Evolutionary conservation across 2,113 vertebrate genomes (phyloP).

Genomic region (Narcine bancroftii): DNA sequence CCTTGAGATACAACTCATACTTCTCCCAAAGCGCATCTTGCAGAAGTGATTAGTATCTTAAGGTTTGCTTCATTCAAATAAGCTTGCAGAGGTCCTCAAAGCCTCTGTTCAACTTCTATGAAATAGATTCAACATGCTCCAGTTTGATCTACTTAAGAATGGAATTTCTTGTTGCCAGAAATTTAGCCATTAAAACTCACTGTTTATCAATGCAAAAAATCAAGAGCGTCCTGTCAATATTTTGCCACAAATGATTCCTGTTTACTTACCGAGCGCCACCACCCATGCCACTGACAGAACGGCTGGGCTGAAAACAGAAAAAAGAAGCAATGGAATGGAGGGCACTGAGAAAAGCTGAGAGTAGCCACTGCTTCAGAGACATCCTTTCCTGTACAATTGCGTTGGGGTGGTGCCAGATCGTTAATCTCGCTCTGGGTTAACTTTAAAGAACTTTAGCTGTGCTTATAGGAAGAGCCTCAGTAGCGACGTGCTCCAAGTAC

Average conservation of each 20-base stretch:
- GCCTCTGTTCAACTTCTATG: neutral
- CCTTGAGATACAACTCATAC: neutral
- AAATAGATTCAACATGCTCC: neutral
- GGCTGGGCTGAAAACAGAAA: neutral
- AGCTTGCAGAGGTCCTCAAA: neutral
- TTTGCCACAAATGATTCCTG: neutral
- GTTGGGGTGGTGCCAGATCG: too few species aligned
- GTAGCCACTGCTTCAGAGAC: neutral
- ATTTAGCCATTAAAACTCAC: neutral
- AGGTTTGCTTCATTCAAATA: too few species aligned
- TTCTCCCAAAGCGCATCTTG: too few species aligned
- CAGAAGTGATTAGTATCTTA: too few species aligned
- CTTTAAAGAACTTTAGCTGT: neutral
- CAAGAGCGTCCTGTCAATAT: neutral
- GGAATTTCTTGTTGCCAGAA: neutral
- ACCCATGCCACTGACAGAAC: too few species aligned
- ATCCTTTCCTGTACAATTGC: neutral
- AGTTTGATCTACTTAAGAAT: neutral
- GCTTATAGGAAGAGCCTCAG: neutral
- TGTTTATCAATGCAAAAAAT: neutral
- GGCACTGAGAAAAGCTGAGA: neutral
- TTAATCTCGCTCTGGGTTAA: neutral
- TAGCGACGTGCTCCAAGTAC: neutral
- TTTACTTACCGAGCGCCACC: slow-evolving; percentile 10
- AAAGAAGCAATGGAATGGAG: slow-evolving; percentile 18